phyloP scores from a whole-genome alignment of 2,113 vertebrate species.

The Brachyistius frenatus region DNA sequence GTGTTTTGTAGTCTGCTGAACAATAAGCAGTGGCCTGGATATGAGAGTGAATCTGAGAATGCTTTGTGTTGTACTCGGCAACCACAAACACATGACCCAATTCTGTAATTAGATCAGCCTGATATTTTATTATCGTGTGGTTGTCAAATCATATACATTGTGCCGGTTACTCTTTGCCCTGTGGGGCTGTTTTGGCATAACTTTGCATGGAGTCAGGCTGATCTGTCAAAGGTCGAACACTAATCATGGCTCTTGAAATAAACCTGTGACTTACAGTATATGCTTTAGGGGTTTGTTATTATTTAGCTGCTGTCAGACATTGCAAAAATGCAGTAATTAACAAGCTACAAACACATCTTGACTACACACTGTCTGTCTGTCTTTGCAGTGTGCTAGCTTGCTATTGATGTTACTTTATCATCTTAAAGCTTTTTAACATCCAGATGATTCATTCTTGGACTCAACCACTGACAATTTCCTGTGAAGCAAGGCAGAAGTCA shows the following conservation, averaged over 20 bases:
- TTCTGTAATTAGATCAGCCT: conserved; percentile 72
- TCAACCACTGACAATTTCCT: too few relatives aligned
- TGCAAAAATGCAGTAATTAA: neutral
- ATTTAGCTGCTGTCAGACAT: conserved; percentile 19
- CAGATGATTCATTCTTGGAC: neutral
- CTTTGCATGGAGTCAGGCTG: conserved; percentile 5
- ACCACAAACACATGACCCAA: conserved; percentile 60
- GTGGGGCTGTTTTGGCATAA: conserved; percentile 25
- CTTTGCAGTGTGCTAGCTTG: neutral
- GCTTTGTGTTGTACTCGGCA: conserved; percentile 49
- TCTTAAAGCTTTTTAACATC: neutral
- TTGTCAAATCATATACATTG: conserved; percentile 34
- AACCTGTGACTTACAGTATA: neutral
- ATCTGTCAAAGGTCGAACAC: conserved; percentile 18
- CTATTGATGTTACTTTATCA: neutral
- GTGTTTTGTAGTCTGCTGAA: conserved; percentile 64
- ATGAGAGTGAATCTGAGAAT: conserved; percentile 40
- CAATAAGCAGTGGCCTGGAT: conserved; percentile 75
- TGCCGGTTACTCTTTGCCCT: conserved; percentile 23
- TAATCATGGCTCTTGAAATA: conserved; percentile 30
- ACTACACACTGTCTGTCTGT: neutral
- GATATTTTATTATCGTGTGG: conserved; percentile 52
- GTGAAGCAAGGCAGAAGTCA: too few relatives aligned
- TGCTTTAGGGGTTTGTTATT: conserved; percentile 26
- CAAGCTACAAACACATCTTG: neutral